Conservation (phyloP, 2,888 invertebrate genomes). For the Cryptocephalus primarius region DNA sequence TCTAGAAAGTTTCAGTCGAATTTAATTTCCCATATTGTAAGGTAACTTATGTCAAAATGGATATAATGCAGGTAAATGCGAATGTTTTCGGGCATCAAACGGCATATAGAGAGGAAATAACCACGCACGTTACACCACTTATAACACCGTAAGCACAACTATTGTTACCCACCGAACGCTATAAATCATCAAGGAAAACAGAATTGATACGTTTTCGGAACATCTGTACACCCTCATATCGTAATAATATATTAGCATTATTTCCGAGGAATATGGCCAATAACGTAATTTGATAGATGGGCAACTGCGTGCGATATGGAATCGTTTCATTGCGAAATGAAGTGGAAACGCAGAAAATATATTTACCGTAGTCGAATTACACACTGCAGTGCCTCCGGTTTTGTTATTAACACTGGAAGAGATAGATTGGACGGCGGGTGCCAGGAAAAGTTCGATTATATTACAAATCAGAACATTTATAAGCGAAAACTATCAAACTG, state of each 20-base stretch:
- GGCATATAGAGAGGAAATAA: no score
- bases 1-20: no score
- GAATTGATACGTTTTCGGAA: conserved; percentile 11
- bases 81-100: no score
- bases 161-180: background rate
- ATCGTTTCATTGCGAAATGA: conserved; percentile 20
- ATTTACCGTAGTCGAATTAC: conserved; percentile 19
- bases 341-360: conserved; percentile 19
- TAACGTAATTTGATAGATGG: conserved; percentile 25
- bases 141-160: no score
- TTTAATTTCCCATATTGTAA: no score
- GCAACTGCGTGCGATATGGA: conserved; percentile 18
- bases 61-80: no score
- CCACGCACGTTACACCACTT: no score
- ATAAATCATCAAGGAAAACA: conserved; percentile 8
- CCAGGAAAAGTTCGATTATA: no score
- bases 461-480: background rate
- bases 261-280: conserved; percentile 15
- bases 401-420: background rate
- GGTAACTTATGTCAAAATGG: no score
- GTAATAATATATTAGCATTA: conserved; percentile 12
- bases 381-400: conserved; percentile 3
- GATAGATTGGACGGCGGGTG: no score
- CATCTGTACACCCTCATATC: conserved; percentile 17
- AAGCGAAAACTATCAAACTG: no score